Conservation (phyloP, 1,140 invertebrate genomes). For the Drosophila jambulina region DNA sequence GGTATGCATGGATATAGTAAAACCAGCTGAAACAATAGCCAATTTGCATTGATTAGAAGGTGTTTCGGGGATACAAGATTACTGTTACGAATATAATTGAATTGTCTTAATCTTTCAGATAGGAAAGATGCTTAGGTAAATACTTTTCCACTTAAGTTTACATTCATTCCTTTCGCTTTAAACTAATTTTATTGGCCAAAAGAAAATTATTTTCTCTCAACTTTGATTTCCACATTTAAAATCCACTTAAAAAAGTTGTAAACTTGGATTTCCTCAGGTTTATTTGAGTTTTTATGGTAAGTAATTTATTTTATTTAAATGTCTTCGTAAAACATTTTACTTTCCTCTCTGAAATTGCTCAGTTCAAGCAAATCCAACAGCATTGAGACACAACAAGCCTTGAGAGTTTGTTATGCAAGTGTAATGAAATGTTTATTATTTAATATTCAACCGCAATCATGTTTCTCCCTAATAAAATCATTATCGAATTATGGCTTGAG, state of each 20-base stretch:
- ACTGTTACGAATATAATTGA: not conserved
- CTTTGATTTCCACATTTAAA: slow-evolving; percentile 2
- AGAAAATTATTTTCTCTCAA: not conserved
- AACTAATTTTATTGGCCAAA: not conserved
- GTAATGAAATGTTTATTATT: slow-evolving; percentile 37
- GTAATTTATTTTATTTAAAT: slow-evolving; percentile 9
- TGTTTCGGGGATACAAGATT: not conserved
- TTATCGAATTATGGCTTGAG: slow-evolving; percentile 25
- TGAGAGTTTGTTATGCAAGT: slow-evolving; percentile 11
- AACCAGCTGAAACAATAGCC: not conserved
- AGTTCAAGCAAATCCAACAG: not conserved
- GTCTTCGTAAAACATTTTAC: not conserved
- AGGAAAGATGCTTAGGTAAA: too few species aligned
- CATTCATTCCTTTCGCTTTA: not conserved
- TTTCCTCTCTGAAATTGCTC: not conserved
- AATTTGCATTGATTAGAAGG: slow-evolving; percentile 9
- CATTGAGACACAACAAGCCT: slow-evolving; percentile 6
- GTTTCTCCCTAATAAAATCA: slow-evolving; percentile 24
- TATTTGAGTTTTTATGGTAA: slow-evolving; percentile 1
- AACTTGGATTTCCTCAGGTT: not conserved
- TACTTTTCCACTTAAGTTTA: not conserved
- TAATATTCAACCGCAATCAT: slow-evolving; percentile 26
- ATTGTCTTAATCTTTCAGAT: not conserved
- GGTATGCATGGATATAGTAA: not conserved
- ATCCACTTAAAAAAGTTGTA: not conserved